Percentiles rank a stretch among this genome's conserved stretches.
phyloP scores from a whole-genome alignment of 1,140 invertebrate species.

The Drosophila carrolli region DNA sequence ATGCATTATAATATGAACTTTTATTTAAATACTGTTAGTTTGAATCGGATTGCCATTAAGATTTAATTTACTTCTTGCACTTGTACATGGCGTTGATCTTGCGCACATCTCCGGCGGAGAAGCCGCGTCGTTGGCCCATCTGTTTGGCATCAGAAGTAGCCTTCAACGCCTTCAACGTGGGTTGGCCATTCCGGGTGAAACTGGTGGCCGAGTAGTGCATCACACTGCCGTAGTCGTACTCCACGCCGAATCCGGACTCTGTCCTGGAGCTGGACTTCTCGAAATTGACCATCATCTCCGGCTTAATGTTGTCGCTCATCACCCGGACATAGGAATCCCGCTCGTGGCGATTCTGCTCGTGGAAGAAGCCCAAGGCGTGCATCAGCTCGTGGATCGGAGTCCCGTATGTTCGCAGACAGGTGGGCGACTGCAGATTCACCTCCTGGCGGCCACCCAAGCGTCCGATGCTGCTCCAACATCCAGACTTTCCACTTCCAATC shows the following conservation, averaged over 20 bases:
- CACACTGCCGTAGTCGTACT: constrained; percentile 92
- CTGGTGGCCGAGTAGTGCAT: constrained; percentile 92
- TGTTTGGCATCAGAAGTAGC: constrained; percentile 57
- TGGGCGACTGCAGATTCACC: constrained; percentile 86
- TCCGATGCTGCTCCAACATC: constrained; percentile 93
- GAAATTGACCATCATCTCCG: constrained; percentile 89
- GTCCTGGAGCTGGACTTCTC: constrained; percentile 87
- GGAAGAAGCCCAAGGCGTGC: constrained; percentile 93
- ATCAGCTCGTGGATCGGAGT: constrained; percentile 93
- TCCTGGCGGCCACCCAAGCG: constrained; percentile 86
- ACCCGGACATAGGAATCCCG: constrained; percentile 91
- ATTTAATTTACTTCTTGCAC: constrained; percentile 82
- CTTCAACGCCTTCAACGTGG: constrained; percentile 87
- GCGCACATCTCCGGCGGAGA: constrained; percentile 89
- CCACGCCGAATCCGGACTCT: constrained; percentile 87
- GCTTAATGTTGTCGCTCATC: constrained; percentile 89
- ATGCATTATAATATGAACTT: neutral
- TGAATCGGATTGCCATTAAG: no score
- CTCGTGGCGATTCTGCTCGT: constrained; percentile 93
- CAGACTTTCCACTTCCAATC: constrained; percentile 88
- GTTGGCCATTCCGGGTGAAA: constrained; percentile 89
- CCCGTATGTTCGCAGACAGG: constrained; percentile 89
- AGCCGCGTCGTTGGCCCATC: constrained; percentile 89
- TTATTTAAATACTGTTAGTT: neutral
- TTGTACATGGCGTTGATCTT: constrained; percentile 92